phyloP scores from a whole-genome alignment of 2,113 vertebrate species.

The Etia nguti region DNA sequence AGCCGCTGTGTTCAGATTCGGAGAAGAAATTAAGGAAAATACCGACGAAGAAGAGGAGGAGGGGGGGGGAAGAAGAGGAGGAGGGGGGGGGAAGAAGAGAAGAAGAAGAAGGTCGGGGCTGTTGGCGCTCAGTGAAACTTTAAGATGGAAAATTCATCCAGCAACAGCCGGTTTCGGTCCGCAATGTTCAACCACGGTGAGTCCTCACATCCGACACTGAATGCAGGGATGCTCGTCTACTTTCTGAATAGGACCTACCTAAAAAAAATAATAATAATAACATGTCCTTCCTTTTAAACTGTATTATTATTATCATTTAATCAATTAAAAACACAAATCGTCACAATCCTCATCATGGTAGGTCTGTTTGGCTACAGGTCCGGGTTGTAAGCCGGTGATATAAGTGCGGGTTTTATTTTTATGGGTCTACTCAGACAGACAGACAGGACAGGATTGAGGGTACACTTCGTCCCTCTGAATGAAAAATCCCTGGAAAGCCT shows the following conservation, averaged over 20 bases:
- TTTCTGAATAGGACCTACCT: not conserved
- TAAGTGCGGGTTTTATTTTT: not conserved
- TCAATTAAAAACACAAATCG: not conserved
- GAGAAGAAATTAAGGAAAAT: conserved; percentile 7
- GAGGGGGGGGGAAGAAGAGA: too few relatives aligned
- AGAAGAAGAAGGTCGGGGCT: not conserved
- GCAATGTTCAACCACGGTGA: conserved; percentile 73
- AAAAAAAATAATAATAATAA: not conserved
- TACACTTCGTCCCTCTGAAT: conserved; percentile 8
- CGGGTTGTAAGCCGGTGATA: not conserved
- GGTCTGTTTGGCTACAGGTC: not conserved
- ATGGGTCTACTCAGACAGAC: not conserved
- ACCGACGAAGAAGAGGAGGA: not conserved
- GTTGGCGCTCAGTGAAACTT: conserved; percentile 12
- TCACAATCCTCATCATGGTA: too few relatives aligned
- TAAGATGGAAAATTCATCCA: conserved; percentile 69
- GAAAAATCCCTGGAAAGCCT: conserved; percentile 11
- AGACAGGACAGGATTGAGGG: not conserved
- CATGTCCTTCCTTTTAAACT: not conserved
- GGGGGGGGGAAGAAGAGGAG: not conserved
- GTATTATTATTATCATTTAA: not conserved
- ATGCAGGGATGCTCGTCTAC: not conserved
- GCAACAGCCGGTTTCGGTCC: conserved; percentile 68
- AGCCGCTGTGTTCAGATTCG: not conserved
- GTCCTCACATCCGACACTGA: conserved; percentile 11